Conservation (phyloP, 2,113 vertebrate genomes). For the Sinocyclocheilus maitianheensis region DNA sequence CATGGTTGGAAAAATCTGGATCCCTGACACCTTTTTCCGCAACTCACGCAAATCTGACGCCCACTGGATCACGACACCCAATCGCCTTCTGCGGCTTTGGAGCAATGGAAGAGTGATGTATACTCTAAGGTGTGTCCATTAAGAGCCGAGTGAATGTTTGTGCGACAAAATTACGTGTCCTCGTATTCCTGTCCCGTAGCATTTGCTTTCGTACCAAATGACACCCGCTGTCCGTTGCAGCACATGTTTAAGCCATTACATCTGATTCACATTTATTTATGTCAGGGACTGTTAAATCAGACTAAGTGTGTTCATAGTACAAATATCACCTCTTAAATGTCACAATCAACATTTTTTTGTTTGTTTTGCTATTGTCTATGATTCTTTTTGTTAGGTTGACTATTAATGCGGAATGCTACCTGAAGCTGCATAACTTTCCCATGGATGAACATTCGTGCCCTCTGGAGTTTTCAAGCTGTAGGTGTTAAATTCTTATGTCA, state of each 20-base stretch:
- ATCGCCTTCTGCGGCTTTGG: constrained; percentile 92
- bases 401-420: constrained; percentile 98
- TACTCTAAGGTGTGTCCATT: constrained; percentile 84
- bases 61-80: constrained; percentile 98
- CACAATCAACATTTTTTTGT: constrained; percentile 50
- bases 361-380: constrained; percentile 60
- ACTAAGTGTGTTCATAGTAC: constrained; percentile 16
- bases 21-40: constrained; percentile 97
- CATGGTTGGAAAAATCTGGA: constrained; percentile 99
- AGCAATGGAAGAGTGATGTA: constrained; percentile 94
- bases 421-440: constrained; percentile 99
- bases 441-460: constrained; percentile 99
- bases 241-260: constrained; percentile 34
- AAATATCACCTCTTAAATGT: constrained; percentile 41
- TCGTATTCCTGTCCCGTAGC: constrained; percentile 59
- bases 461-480: constrained; percentile 98
- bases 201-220: constrained; percentile 42
- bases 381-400: constrained; percentile 87
- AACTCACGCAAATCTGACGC: constrained; percentile 97
- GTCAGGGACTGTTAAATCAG: constrained; percentile 36
- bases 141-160: constrained; percentile 53
- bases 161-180: constrained; percentile 62
- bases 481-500: constrained; percentile 73
- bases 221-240: constrained; percentile 51
- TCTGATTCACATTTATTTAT: constrained; percentile 48